A percentile compares a stretch with the other conserved stretches of the same genome.
Evolutionary conservation across 2,113 vertebrate species (phyloP).

Genomic region (Dasyprocta punctata): DNA sequence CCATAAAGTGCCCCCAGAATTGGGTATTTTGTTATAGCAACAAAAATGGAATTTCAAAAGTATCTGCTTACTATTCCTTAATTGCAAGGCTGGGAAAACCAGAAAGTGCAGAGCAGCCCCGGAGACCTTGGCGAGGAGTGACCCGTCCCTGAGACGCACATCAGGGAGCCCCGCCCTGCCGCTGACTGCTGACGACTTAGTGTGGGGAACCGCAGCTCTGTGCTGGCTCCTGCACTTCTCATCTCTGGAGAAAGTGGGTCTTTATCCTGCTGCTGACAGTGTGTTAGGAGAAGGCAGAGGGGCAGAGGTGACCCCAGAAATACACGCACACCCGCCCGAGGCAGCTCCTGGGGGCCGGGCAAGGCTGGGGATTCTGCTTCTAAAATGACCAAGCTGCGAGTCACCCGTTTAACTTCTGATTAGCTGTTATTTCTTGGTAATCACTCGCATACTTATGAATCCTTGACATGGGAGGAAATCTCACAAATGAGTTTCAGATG

Average conservation of each 20-base stretch:
- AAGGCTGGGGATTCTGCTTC: neutral
- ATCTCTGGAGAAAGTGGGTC: neutral
- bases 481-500: neutral
- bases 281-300: fast-evolving
- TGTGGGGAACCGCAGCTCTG: neutral
- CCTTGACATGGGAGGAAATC: neutral
- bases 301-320: neutral
- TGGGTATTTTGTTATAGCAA: neutral
- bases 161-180: neutral
- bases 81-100: neutral
- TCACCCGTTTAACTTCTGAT: fast-evolving
- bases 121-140: no score
- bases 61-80: neutral
- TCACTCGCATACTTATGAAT: neutral
- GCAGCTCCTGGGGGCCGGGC: fast-evolving
- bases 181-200: fast-evolving
- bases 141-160: fast-evolving
- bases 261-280: neutral
- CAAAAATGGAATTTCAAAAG: neutral
- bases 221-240: neutral
- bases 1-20: neutral
- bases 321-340: fast-evolving
- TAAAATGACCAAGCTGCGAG: neutral
- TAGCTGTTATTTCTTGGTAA: neutral
- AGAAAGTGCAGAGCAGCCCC: neutral